Evolutionary conservation across 2,797 vertebrate genomes (phyloP), one percentile per base, ranked within the genome.

Genomic region (Falco concolor): DNA sequence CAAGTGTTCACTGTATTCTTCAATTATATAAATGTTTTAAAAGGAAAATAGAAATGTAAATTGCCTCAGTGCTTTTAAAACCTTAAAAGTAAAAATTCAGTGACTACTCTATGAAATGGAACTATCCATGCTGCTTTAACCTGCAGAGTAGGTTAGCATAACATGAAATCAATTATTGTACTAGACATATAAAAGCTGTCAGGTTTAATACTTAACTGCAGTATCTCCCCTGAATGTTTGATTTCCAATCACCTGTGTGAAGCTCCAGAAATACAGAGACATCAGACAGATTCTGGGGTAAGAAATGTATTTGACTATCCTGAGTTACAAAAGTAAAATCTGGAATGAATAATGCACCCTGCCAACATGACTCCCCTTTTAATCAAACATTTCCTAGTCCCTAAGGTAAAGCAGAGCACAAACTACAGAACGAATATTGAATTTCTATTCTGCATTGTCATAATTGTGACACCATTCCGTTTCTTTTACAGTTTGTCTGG

Each of bases 81-180:
- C 30, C 45, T 81, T 38, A 22, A 82, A 68, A 90, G 74, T 50
- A 61, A 73, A 64, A 91, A 70, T 78, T 84, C 76, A 42, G 44
- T 78, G 90, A 36, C 61, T 74, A 11, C 21, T 88, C 11, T 44
- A 42, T 81, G 84, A 86, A 88, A 81, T 72, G 40, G 67, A 91
- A 28, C 73, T 70, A 52, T 67, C 84, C 84, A 61, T 63, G 4
- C 61, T 45, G 38, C 65, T 85, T 91, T 87, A 95, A 96, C 93
- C 89, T 59, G 60, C 78, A 12, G 36, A 96, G 77, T 67, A 67
- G 63, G 81, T 96, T 97, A 93, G 81, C 91, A 81, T 94, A 97
- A 96, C 88, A 87, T 2, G 53, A 88, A 90, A 90, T 96, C 91
- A 94, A 83, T 97, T 97, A 95, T 83, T 89, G 28, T 74, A 70